Base-by-base conservation (phyloP, 1,140 invertebrate species). In the Bombus cullumanus region DNA sequence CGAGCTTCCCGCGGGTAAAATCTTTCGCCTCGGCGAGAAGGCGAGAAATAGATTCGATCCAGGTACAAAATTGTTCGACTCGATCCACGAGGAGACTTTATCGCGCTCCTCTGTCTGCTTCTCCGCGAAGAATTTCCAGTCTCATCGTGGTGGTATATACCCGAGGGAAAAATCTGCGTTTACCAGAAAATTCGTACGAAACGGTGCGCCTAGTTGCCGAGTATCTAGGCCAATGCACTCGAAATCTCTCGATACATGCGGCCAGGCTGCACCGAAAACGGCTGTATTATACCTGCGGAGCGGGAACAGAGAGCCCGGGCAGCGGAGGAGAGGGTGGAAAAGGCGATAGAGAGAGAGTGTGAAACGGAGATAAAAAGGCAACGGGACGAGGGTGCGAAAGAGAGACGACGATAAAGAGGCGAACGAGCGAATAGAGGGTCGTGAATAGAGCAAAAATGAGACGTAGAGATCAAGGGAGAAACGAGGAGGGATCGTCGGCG, bases 151-250 rank as follows among this genome's bases (percentile, higher is more conserved):
- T 31, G 43, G 34, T 76, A 69, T 41, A 31, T 12, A 18, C 5
- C 15, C 13, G 71, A n/a, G 64, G 22, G 64, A 13, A 69, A 75
- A 79, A 74, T 75, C 25, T 41, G 1, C 15, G 68, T 62, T n/a
- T 15, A 37, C 15, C 64, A 43, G 43, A 43, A 88, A 84, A 89
- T 83, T 84, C 25, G 39, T 28, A 47, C 34, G 25, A 71, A 88
- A n/a, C 77, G 37, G 31, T 10, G 73, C 75, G 10, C 62, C 37
- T n/a, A 8, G 43, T 9, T 47, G 74, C 41, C 1, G 22, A 28
- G 68, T 86, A 89, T 89, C 85, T 86, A 86, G 88, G 87, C 71
- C 88, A 59, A 72, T 80, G 87, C 47, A 81, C 87, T 86, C 47
- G 57, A 86, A 73, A 89, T 86, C 88, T 73, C 41, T 81, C 84